phyloP scores from a whole-genome alignment of 2,888 invertebrate species.

The Notodonta ziczac region DNA sequence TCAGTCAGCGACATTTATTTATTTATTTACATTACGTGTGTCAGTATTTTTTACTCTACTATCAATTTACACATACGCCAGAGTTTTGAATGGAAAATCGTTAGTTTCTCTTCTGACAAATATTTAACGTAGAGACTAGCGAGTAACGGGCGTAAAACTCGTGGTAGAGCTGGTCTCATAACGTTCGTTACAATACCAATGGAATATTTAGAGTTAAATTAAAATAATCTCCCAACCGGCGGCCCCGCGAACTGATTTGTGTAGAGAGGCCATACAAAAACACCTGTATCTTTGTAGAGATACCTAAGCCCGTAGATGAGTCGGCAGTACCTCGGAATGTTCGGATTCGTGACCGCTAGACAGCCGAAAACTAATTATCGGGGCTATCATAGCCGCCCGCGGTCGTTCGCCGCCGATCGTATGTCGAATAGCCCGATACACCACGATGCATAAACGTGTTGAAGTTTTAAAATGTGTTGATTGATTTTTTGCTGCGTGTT shows the following conservation, averaged over 20 bases:
- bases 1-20: no score
- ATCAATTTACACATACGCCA: no score
- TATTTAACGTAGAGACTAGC: no score
- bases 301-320: constrained; percentile 63
- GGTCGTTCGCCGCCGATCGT: constrained; percentile 43
- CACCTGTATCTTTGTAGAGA: constrained; percentile 64
- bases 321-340: constrained; percentile 69
- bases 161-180: not conserved
- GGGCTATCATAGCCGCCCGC: constrained; percentile 48
- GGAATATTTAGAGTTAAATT: constrained; percentile 33
- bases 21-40: no score
- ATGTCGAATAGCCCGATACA: constrained; percentile 29
- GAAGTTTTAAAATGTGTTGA: not conserved
- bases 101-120: no score
- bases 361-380: constrained; percentile 73
- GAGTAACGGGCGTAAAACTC: no score
- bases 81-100: no score
- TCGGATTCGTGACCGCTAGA: constrained; percentile 66
- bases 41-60: not conserved
- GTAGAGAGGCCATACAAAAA: constrained; percentile 59
- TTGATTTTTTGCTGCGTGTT: not conserved
- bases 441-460: constrained; percentile 12
- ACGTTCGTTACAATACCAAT: not conserved
- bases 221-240: constrained; percentile 38
- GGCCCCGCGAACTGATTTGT: constrained; percentile 57